Evolutionary conservation across 1,140 invertebrate genomes (phyloP).

Genomic region (Ladona fulva): DNA sequence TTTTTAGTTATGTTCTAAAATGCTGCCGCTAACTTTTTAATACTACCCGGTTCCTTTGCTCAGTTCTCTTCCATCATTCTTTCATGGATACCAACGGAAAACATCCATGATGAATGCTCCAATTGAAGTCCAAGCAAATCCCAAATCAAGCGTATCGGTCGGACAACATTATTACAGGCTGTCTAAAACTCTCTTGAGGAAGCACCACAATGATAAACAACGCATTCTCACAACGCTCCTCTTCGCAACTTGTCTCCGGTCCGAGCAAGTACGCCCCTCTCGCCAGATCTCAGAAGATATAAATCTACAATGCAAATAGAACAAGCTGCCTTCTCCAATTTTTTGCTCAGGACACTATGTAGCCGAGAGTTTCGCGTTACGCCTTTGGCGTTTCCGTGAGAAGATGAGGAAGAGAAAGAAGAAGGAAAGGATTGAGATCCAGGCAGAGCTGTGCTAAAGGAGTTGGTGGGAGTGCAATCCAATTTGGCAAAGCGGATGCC

Average conservation of each 20-base stretch:
- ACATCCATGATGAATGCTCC: too few species aligned
- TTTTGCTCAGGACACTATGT: background rate
- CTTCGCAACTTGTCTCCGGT: slow-evolving; percentile 2
- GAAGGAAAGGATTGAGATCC: background rate
- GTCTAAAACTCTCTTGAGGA: too few species aligned
- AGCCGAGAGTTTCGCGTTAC: background rate
- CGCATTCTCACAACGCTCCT: background rate
- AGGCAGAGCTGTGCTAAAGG: background rate
- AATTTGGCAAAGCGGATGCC: background rate
- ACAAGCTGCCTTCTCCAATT: background rate
- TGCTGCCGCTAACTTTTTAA: too few species aligned
- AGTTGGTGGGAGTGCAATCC: background rate
- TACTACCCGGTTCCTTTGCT: too few species aligned
- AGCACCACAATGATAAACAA: background rate
- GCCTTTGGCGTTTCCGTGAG: background rate
- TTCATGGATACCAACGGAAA: too few species aligned
- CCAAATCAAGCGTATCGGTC: too few species aligned
- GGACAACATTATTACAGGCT: too few species aligned
- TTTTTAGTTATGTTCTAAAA: too few species aligned
- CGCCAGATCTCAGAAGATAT: background rate
- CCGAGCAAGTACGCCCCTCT: background rate
- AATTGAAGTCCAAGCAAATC: too few species aligned
- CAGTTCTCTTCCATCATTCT: too few species aligned
- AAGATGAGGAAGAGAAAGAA: background rate
- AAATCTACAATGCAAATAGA: slow-evolving; percentile 10